Conservation (phyloP, 2,888 invertebrate species). For the Exephanes ischioxanthus region DNA sequence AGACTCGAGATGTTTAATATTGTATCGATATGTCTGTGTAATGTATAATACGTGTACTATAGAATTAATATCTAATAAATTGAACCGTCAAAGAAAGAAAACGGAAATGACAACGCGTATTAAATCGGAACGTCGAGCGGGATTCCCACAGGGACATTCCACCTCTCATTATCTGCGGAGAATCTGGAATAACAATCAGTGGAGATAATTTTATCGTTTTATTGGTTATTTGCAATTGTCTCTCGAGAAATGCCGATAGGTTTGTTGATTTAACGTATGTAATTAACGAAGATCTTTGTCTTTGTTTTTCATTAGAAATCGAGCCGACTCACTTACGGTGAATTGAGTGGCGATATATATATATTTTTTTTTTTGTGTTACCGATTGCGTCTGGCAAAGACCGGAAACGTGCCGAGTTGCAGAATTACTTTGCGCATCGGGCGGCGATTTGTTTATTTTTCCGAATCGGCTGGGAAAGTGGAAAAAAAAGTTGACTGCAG, state of each 20-base stretch:
- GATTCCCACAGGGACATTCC: background rate
- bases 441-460: no score
- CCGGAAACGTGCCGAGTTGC: no score
- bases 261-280: background rate
- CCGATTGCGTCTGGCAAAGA: no score
- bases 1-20: slow-evolving; percentile 67
- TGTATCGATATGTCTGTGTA: slow-evolving; percentile 71
- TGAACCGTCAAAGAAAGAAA: slow-evolving; percentile 26
- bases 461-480: no score
- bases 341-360: no score
- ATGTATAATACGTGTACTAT: slow-evolving; percentile 69
- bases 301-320: no score
- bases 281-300: no score
- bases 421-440: no score
- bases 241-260: background rate
- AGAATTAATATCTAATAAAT: slow-evolving; percentile 60
- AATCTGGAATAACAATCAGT: background rate
- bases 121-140: background rate
- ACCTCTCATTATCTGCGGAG: no score
- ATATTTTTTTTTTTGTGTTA: background rate
- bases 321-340: no score
- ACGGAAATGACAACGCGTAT: slow-evolving; percentile 8
- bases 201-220: background rate
- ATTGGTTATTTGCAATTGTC: no score
- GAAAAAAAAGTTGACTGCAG: no score